phyloP scores from a whole-genome alignment of 2,113 vertebrate genomes.

The Globicephala melas region DNA sequence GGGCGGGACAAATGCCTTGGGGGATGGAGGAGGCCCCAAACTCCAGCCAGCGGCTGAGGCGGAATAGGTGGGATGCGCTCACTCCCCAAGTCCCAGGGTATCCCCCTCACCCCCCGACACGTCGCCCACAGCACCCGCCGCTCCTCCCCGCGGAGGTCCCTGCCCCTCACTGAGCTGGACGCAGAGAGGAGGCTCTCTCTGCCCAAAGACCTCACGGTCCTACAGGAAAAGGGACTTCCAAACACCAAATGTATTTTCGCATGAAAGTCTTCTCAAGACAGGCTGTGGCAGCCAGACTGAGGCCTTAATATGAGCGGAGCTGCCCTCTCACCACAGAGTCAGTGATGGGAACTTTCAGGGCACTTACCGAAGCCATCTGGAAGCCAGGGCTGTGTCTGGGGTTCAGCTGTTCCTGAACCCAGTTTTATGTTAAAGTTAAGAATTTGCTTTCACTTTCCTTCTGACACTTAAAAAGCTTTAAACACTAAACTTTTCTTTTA shows the following conservation, averaged over 20 bases:
- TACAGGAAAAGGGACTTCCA: neutral
- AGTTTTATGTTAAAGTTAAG: neutral
- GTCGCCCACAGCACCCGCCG: no score
- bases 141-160: rapidly evolving
- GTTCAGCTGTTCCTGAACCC: rapidly evolving
- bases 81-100: no score
- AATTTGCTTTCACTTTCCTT: neutral
- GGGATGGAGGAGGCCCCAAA: neutral
- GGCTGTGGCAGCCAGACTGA: neutral
- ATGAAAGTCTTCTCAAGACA: neutral
- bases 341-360: neutral
- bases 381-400: rapidly evolving
- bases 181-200: neutral
- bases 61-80: neutral
- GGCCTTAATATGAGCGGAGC: neutral
- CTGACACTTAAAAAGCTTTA: neutral
- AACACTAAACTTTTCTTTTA: neutral
- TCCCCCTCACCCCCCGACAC: rapidly evolving
- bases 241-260: neutral
- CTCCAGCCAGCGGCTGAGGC: rapidly evolving
- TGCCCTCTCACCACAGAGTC: no score
- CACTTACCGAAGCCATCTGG: neutral
- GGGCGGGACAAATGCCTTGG: neutral
- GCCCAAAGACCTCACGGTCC: rapidly evolving
- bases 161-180: no score